Conservation (phyloP, 2,888 invertebrate species). For the Cheilosia urbana region DNA sequence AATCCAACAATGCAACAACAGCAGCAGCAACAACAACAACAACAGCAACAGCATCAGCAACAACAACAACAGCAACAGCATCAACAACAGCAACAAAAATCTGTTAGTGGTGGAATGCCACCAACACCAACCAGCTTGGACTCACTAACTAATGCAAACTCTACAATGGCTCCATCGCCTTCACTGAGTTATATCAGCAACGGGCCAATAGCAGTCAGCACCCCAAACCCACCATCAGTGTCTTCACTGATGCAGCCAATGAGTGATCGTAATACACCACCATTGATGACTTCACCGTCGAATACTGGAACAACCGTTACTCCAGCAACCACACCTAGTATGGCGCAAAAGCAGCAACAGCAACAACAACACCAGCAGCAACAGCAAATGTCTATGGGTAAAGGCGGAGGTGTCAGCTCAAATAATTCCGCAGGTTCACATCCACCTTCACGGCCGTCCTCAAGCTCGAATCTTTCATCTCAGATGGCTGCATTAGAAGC, state of each 20-base stretch:
- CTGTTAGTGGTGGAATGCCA: constrained; percentile 82
- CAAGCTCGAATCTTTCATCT: constrained; percentile 86
- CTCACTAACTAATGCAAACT: constrained; percentile 82
- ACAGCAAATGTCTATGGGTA: constrained; percentile 79
- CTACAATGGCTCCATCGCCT: constrained; percentile 84
- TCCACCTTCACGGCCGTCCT: constrained; percentile 80
- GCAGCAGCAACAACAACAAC: constrained; percentile 77
- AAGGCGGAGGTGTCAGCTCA: constrained; percentile 78
- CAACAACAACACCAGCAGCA: constrained; percentile 77
- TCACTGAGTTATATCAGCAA: constrained; percentile 84
- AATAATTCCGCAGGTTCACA: constrained; percentile 73
- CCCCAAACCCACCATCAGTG: constrained; percentile 86
- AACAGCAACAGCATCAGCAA: constrained; percentile 76
- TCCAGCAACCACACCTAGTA: constrained; percentile 79
- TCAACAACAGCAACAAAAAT: constrained; percentile 78
- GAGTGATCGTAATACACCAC: constrained; percentile 85
- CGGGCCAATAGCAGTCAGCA: constrained; percentile 85
- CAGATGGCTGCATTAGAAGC: constrained; percentile 90
- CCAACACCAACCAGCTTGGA: constrained; percentile 85
- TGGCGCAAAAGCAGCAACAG: constrained; percentile 78
- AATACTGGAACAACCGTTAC: constrained; percentile 78
- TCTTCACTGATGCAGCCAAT: constrained; percentile 85
- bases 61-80: constrained; percentile 75
- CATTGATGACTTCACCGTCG: constrained; percentile 83
- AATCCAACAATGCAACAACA: constrained; percentile 77